Conservation (phyloP, 2,113 vertebrate species). For the Ailurus styani region DNA sequence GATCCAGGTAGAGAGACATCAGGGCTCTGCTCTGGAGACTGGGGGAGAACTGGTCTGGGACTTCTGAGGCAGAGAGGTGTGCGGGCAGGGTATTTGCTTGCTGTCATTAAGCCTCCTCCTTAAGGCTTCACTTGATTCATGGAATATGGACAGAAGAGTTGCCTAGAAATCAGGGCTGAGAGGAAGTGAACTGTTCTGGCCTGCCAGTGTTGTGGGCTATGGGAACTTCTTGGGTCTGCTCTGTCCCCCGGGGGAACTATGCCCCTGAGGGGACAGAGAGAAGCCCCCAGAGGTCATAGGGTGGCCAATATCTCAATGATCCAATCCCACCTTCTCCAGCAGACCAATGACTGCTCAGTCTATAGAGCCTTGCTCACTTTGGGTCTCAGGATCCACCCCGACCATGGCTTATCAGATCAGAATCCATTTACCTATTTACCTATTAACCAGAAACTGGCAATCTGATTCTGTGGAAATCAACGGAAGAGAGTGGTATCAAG, state of each 20-base stretch:
- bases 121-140: background rate
- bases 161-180: background rate
- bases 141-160: background rate
- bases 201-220: background rate
- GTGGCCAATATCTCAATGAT: background rate
- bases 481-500: background rate
- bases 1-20: background rate
- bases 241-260: background rate
- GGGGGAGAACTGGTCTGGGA: background rate
- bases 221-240: background rate
- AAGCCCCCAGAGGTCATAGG: background rate
- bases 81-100: background rate
- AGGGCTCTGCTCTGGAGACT: background rate
- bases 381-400: background rate
- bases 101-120: background rate
- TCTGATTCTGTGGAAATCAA: background rate
- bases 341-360: background rate
- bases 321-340: background rate
- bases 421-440: background rate
- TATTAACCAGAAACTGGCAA: background rate
- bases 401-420: background rate
- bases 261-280: background rate
- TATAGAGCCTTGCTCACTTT: background rate
- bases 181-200: background rate
- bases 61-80: background rate